These are phyloP conservation scores for Xiphophorus hellerii DNA, from an alignment of 2,113 vertebrate species.

Conservation along the genomic window DNA sequence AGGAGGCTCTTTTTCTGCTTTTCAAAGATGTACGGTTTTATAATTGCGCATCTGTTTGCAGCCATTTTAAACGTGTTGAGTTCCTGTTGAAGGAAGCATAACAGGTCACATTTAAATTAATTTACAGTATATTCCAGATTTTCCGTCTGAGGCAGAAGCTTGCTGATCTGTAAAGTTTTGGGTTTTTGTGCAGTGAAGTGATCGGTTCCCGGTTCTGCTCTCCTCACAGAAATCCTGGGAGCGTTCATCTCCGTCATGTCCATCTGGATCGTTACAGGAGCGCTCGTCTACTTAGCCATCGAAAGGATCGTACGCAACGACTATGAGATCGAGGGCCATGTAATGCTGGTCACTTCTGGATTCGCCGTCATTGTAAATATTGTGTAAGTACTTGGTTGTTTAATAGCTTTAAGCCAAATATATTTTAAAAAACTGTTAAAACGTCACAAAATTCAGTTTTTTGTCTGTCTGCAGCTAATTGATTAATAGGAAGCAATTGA, in stretches of 20 bases:
- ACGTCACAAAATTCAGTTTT: no score
- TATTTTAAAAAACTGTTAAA: not conserved
- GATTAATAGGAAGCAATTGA: no score
- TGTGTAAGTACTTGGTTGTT: slow-evolving; percentile 79
- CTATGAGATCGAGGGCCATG: slow-evolving; percentile 91
- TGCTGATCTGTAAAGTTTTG: no score
- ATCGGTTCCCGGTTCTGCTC: not conserved
- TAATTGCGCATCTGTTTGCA: no score
- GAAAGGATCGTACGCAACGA: slow-evolving; percentile 90
- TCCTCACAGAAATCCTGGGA: slow-evolving; percentile 88
- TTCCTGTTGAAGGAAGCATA: no score
- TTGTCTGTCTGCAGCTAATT: no score
- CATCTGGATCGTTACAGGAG: slow-evolving; percentile 94
- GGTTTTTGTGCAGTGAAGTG: not conserved
- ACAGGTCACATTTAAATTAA: no score
- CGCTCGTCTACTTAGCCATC: slow-evolving; percentile 91
- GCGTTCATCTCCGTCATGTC: slow-evolving; percentile 91
- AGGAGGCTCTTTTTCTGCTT: no score
- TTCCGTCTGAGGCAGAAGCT: no score
- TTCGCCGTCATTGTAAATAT: slow-evolving; percentile 91
- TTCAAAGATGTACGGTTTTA: no score
- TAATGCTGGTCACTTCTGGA: slow-evolving; percentile 92
- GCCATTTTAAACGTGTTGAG: no score
- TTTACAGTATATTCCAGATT: no score
- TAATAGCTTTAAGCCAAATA: not conserved